Conservation (phyloP, 2,113 vertebrate genomes). For the Macaca fascicularis region DNA sequence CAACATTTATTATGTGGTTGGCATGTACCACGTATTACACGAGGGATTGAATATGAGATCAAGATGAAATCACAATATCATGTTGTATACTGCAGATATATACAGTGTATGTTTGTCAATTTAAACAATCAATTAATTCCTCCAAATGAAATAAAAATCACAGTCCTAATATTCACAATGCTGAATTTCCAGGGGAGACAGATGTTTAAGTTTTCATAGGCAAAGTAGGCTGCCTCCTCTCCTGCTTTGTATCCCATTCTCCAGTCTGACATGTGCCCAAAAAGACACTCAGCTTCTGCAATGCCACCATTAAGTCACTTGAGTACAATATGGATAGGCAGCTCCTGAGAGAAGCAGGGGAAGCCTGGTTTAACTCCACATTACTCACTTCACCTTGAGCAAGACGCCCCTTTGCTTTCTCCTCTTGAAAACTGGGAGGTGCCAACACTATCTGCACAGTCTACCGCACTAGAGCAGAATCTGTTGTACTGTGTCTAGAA, state of each 20-base stretch:
- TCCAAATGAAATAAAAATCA: background rate
- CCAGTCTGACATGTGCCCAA: no score
- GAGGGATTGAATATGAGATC: background rate
- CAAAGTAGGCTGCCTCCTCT: background rate
- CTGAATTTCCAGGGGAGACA: background rate
- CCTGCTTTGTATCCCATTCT: no score
- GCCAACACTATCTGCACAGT: rapidly evolving
- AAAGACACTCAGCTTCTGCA: background rate
- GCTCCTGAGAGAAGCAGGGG: background rate
- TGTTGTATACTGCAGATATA: background rate
- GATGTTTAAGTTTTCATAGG: background rate
- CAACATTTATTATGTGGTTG: background rate
- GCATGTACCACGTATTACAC: background rate
- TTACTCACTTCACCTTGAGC: background rate
- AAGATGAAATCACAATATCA: background rate
- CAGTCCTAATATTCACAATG: background rate
- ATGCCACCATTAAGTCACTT: background rate
- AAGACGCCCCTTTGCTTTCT: background rate
- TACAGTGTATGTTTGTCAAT: background rate
- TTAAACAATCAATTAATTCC: background rate
- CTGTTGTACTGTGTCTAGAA: background rate
- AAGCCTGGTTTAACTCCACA: background rate
- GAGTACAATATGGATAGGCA: background rate
- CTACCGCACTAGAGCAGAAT: background rate
- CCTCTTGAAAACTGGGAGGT: background rate